A percentile compares a stretch with the other conserved stretches of the same genome.
These are phyloP conservation scores for Pedionomus torquatus DNA, from an alignment of 2,113 vertebrate genomes.

Conservation along the genomic window DNA sequence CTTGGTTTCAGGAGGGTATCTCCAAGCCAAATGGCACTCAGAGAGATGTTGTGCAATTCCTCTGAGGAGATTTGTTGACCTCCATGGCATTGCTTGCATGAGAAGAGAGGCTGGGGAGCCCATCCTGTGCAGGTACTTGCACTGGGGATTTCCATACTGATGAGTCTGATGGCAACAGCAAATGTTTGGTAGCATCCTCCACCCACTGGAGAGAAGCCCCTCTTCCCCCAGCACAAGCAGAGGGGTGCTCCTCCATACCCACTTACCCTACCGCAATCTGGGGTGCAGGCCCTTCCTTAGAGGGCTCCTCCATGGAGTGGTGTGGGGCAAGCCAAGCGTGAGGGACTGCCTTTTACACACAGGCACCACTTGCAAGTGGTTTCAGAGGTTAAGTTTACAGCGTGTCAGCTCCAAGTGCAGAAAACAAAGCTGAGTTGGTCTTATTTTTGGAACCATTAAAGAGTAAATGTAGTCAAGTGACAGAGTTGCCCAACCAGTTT, in stretches of 20 bases:
- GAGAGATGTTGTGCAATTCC: not conserved
- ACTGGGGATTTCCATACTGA: not conserved
- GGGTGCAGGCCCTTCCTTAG: not conserved
- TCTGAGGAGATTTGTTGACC: not conserved
- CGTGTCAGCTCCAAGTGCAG: not conserved
- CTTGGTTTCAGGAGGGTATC: not conserved
- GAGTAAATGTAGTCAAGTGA: conserved; percentile 4
- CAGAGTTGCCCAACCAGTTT: conserved; percentile 56
- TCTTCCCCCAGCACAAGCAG: not conserved
- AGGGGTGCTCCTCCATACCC: not conserved
- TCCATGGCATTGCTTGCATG: not conserved
- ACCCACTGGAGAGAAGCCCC: not conserved
- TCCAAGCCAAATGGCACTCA: not conserved
- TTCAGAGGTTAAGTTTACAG: not conserved
- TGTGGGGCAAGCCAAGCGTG: not conserved
- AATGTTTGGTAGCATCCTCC: not conserved
- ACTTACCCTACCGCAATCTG: not conserved
- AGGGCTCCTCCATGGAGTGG: not conserved
- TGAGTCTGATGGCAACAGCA: not conserved
- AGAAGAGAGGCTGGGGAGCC: not conserved
- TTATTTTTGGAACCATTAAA: not conserved
- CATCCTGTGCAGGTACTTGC: not conserved
- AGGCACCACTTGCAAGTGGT: accelerated
- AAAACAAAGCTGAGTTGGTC: conserved; percentile 27
- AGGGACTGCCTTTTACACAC: not conserved